A percentile compares a stretch with the other conserved stretches of the same genome.
Evolutionary conservation across 30 jellyfish, hydroid and myxozoan genomes (phyloP).

Genomic region (Mastigias papua): DNA sequence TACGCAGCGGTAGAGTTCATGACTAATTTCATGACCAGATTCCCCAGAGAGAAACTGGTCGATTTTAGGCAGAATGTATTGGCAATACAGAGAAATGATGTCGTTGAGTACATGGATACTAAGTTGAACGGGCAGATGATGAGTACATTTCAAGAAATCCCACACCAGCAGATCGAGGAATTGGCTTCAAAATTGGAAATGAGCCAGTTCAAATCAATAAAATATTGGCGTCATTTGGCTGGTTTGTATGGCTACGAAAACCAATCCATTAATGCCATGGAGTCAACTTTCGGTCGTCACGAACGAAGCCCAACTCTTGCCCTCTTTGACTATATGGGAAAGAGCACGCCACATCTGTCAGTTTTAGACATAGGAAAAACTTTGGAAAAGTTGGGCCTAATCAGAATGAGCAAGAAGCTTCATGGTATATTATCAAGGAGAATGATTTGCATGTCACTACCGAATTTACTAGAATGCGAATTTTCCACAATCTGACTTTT

Average conservation of each 20-base stretch:
- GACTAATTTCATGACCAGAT: neutral
- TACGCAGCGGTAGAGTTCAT: neutral
- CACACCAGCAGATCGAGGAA: neutral
- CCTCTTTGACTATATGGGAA: neutral
- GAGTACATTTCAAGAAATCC: neutral
- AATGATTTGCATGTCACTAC: neutral
- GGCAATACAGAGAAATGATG: conserved; percentile 1
- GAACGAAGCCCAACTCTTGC: conserved; percentile 11
- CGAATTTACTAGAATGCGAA: neutral
- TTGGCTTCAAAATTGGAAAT: neutral
- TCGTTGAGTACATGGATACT: conserved; percentile 8
- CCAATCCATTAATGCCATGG: neutral
- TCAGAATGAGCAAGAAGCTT: conserved; percentile 2
- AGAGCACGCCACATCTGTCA: neutral
- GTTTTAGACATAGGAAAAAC: neutral
- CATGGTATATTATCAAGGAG: neutral
- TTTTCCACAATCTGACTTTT: neutral
- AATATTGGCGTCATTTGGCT: conserved; percentile 26
- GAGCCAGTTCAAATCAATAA: conserved; percentile 4
- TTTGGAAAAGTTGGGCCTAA: conserved; percentile 5
- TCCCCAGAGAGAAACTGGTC: conserved; percentile 2
- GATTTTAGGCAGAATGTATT: conserved; percentile 11
- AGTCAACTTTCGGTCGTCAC: neutral
- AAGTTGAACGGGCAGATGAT: neutral
- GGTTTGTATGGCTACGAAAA: neutral